Evolutionary conservation across 2,888 invertebrate species (phyloP).

Genomic region (Linnaemya vulpina): DNA sequence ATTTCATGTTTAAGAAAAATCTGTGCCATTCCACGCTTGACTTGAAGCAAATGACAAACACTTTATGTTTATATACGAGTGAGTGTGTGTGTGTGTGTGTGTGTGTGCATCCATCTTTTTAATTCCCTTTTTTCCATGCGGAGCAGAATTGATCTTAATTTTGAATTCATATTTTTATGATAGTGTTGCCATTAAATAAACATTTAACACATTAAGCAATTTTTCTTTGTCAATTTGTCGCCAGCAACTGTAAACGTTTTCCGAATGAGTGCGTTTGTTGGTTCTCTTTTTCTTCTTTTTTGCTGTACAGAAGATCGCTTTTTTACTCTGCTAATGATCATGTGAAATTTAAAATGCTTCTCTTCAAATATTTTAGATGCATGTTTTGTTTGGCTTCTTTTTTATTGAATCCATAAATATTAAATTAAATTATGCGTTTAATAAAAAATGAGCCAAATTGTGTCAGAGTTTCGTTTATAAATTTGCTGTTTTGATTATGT

Average conservation of each 20-base stretch:
- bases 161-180: slow-evolving; percentile 65
- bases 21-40: slow-evolving; percentile 76
- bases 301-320: slow-evolving; percentile 8
- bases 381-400: slow-evolving; percentile 11
- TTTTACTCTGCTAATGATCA: slow-evolving; percentile 48
- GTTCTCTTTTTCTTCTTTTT: slow-evolving; percentile 43
- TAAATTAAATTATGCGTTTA: slow-evolving; percentile 78
- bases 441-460: slow-evolving; percentile 78
- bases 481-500: neutral
- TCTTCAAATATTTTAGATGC: neutral
- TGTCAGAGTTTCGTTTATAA: slow-evolving; percentile 59
- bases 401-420: slow-evolving; percentile 70
- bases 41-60: slow-evolving; percentile 77
- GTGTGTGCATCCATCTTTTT: slow-evolving; percentile 5
- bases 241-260: slow-evolving; percentile 50
- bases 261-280: slow-evolving; percentile 19
- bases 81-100: too few relatives aligned
- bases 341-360: slow-evolving; percentile 52
- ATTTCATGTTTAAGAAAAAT: slow-evolving; percentile 46
- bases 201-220: slow-evolving; percentile 80
- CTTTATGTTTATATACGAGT: slow-evolving; percentile 8
- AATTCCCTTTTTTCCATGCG: neutral
- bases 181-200: slow-evolving; percentile 71
- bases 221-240: slow-evolving; percentile 74
- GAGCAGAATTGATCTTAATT: slow-evolving; percentile 53